A percentile compares a stretch with the other conserved stretches of the same genome.
phyloP scores from a whole-genome alignment of 2,888 invertebrate species.

The Amphipoea lucens region DNA sequence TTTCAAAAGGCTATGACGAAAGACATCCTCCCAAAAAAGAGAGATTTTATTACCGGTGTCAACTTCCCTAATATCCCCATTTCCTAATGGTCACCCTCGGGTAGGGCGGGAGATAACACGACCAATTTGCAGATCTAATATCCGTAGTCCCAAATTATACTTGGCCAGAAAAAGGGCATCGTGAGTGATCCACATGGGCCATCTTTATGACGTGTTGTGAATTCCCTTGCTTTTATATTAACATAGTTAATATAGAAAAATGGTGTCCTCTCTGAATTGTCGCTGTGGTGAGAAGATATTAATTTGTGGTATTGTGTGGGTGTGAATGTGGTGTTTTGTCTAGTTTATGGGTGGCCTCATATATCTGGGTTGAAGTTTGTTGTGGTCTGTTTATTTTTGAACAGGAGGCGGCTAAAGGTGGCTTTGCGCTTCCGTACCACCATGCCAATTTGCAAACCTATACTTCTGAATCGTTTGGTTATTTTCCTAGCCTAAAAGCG shows the following conservation, averaged over 20 bases:
- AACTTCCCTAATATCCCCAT: constrained; percentile 30
- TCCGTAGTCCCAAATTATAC: constrained; percentile 80
- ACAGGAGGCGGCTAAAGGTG: constrained; percentile 9
- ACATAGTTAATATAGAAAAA: constrained; percentile 72
- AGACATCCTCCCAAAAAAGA: constrained; percentile 11
- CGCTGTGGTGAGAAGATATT: constrained; percentile 58
- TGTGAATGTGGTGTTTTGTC: constrained; percentile 62
- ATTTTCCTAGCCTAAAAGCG: background rate
- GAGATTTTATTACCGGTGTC: constrained; percentile 34
- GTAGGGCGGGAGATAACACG: constrained; percentile 81
- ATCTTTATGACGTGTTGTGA: constrained; percentile 75
- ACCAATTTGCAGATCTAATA: constrained; percentile 89
- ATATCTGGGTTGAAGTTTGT: constrained; percentile 27
- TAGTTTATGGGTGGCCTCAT: constrained; percentile 39
- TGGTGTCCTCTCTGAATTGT: constrained; percentile 62
- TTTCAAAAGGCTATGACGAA: constrained; percentile 4
- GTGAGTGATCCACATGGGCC: constrained; percentile 79
- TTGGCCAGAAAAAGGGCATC: constrained; percentile 71
- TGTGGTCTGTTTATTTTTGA: constrained; percentile 39
- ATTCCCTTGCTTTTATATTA: constrained; percentile 66
- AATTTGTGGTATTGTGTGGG: constrained; percentile 59
- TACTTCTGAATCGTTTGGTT: background rate
- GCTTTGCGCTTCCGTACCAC: constrained; percentile 27
- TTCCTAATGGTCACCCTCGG: constrained; percentile 70
- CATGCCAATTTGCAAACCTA: constrained; percentile 28